phyloP scores from a whole-genome alignment of 2,888 invertebrate species.

The Apotomis betuletana region DNA sequence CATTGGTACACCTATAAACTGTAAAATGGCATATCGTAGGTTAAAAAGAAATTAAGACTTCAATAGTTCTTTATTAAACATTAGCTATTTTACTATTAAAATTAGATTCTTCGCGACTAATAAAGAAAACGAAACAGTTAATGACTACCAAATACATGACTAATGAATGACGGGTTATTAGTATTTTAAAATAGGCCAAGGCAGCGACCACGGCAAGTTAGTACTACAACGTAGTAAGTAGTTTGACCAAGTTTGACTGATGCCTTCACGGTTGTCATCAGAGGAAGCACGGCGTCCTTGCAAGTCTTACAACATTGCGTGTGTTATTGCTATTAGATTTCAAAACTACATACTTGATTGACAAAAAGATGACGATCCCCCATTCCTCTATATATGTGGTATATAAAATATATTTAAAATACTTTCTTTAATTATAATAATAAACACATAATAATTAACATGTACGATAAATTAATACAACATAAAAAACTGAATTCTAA shows the following conservation, averaged over 20 bases:
- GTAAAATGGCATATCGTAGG: background rate
- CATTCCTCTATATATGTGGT: too few relatives aligned
- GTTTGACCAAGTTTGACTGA: slow-evolving; percentile 3
- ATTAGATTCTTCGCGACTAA: background rate
- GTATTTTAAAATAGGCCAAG: slow-evolving; percentile 28
- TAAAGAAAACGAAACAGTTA: background rate
- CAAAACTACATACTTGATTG: too few relatives aligned
- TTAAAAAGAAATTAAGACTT: background rate
- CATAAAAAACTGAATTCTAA: too few relatives aligned
- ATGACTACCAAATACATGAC: slow-evolving; percentile 15
- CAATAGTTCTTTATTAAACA: background rate
- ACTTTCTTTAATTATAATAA: too few relatives aligned
- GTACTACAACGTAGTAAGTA: background rate
- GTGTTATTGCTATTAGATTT: too few relatives aligned
- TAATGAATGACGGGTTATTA: slow-evolving; percentile 8
- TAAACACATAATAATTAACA: too few relatives aligned
- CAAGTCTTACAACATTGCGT: too few relatives aligned
- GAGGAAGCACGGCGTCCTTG: too few relatives aligned
- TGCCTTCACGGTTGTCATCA: background rate
- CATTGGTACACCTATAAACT: too few relatives aligned
- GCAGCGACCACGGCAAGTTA: background rate
- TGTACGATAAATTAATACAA: too few relatives aligned
- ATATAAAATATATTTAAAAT: too few relatives aligned
- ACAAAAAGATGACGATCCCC: too few relatives aligned
- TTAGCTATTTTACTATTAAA: background rate